Percentiles rank a stretch among this genome's conserved stretches.
Conservation (phyloP, 2,888 invertebrate genomes). For the Mythimna albipuncta region DNA sequence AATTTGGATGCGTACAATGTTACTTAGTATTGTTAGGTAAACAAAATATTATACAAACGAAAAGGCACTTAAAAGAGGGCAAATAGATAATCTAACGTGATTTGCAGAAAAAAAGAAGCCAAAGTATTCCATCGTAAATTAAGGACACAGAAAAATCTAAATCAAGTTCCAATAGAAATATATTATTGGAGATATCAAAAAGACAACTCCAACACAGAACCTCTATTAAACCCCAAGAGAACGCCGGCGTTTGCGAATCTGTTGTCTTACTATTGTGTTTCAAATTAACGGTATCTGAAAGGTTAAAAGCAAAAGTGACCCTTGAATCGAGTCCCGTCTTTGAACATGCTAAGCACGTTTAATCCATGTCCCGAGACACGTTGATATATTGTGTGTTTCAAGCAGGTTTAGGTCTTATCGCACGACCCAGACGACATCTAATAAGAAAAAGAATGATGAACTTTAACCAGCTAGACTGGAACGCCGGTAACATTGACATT, state of each 20-base stretch:
- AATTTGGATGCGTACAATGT: slow-evolving; percentile 58
- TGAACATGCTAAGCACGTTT: slow-evolving; percentile 62
- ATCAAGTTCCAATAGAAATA: background rate
- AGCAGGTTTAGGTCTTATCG: slow-evolving; percentile 64
- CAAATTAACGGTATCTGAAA: too few species aligned
- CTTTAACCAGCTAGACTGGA: slow-evolving; percentile 58
- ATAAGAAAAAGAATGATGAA: slow-evolving; percentile 59
- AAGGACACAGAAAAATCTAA: background rate
- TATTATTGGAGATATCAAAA: slow-evolving; percentile 7
- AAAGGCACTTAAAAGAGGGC: too few species aligned
- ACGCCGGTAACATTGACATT: slow-evolving; percentile 45
- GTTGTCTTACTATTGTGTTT: too few species aligned
- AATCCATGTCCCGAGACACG: slow-evolving; percentile 56
- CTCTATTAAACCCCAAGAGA: background rate
- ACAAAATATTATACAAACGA: background rate
- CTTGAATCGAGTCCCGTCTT: slow-evolving; percentile 32
- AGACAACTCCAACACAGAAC: slow-evolving; percentile 10
- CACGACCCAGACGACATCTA: slow-evolving; percentile 54
- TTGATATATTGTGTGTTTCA: slow-evolving; percentile 61
- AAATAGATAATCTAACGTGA: too few species aligned
- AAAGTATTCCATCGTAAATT: background rate
- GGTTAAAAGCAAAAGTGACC: slow-evolving; percentile 27
- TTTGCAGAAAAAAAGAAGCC: too few species aligned
- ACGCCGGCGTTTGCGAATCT: too few species aligned
- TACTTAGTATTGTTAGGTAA: slow-evolving; percentile 14